Percentiles rank a stretch among this genome's conserved stretches.
These are phyloP conservation scores for Drosophila leonis DNA, from an alignment of 2,888 invertebrate species.

Conservation along the genomic window DNA sequence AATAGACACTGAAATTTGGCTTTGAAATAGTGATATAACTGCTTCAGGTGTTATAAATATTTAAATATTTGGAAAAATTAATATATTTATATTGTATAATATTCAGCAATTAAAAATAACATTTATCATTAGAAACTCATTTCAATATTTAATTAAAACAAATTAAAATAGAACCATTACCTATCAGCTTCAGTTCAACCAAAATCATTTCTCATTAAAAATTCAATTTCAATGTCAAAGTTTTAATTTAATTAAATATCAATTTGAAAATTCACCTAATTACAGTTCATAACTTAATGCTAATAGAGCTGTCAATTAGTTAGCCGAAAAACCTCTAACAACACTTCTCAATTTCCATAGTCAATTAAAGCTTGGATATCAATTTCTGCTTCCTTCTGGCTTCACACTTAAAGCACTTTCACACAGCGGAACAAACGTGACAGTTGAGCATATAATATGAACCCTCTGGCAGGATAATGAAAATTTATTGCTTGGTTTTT, in stretches of 20 bases:
- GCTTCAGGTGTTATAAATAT: too few species aligned
- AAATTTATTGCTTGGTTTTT: conserved; percentile 64
- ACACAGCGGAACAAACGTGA: background rate
- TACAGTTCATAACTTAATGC: background rate
- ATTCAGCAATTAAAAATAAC: too few species aligned
- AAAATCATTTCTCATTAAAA: background rate
- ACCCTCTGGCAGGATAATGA: conserved; percentile 35
- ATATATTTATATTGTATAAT: too few species aligned
- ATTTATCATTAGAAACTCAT: too few species aligned
- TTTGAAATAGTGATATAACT: too few species aligned
- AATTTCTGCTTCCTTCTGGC: background rate
- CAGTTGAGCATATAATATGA: background rate
- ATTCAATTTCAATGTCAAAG: background rate
- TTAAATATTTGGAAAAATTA: too few species aligned
- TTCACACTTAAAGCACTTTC: background rate
- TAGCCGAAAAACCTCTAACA: background rate
- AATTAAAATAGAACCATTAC: too few species aligned
- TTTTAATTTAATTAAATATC: background rate
- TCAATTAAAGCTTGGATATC: background rate
- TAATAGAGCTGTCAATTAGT: background rate
- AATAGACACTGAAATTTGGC: too few species aligned
- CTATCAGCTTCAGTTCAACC: too few species aligned
- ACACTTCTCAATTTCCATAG: background rate
- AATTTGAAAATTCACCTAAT: background rate
- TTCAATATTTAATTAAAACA: too few species aligned